A percentile compares a stretch with the other conserved stretches of the same genome.
These are phyloP conservation scores for Macaria liturata DNA, from an alignment of 2,888 invertebrate species.

Conservation along the genomic window DNA sequence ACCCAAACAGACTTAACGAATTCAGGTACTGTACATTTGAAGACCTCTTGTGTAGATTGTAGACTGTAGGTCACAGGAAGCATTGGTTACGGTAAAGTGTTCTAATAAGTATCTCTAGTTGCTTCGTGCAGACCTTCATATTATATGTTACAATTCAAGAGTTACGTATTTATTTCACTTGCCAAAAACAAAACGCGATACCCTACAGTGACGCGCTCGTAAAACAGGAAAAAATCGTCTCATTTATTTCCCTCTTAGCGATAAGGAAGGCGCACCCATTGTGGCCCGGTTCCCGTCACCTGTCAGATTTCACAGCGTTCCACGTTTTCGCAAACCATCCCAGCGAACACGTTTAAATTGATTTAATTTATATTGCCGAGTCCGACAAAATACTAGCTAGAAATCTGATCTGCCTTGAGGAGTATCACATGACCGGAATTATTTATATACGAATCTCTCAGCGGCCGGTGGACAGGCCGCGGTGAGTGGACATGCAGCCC, in stretches of 20 bases:
- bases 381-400: constrained; percentile 30
- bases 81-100: too few relatives aligned
- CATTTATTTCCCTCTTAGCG: constrained; percentile 72
- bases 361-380: constrained; percentile 48
- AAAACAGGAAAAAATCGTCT: constrained; percentile 65
- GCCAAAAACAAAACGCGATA: constrained; percentile 55
- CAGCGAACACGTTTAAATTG: constrained; percentile 44
- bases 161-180: constrained; percentile 42
- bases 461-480: constrained; percentile 3
- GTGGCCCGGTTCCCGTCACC: constrained; percentile 62
- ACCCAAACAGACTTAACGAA: too few relatives aligned
- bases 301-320: constrained; percentile 65
- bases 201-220: constrained; percentile 54
- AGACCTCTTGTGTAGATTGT: too few relatives aligned
- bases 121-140: too few relatives aligned
- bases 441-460: constrained; percentile 33
- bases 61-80: too few relatives aligned
- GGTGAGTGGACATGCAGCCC: constrained; percentile 19
- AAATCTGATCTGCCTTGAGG: constrained; percentile 34
- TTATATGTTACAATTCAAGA: constrained; percentile 26
- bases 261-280: constrained; percentile 64
- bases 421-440: constrained; percentile 41
- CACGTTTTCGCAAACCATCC: constrained; percentile 40
- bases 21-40: too few relatives aligned
- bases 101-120: too few relatives aligned